Conservation (phyloP, 2,113 vertebrate genomes). For the Phocoena phocoena region DNA sequence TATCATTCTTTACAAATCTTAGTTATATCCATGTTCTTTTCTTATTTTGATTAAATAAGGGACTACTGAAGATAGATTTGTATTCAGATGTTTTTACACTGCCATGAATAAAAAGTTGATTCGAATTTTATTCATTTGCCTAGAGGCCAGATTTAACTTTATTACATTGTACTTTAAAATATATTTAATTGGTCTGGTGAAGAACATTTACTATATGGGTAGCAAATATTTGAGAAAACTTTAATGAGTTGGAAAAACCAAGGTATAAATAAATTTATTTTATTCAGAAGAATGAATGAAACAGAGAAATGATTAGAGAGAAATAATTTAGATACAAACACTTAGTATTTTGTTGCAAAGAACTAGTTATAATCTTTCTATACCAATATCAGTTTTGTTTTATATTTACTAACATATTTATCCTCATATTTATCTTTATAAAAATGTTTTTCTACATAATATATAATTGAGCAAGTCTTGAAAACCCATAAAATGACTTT, state of each 20-base stretch:
- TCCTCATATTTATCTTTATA: not conserved
- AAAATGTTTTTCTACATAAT: not conserved
- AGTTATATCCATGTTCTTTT: not conserved
- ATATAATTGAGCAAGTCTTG: not conserved
- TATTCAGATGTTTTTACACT: not conserved
- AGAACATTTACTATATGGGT: not conserved
- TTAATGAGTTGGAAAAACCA: not conserved
- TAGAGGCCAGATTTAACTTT: not conserved
- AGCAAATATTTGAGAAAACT: not conserved
- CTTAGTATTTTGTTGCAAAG: not conserved
- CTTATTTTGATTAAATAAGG: not conserved
- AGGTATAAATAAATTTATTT: not conserved
- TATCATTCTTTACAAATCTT: not conserved
- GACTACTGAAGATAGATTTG: not conserved
- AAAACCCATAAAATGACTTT: not conserved
- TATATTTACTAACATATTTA: not conserved
- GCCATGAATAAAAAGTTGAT: not conserved
- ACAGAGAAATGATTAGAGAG: not conserved
- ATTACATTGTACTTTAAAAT: not conserved
- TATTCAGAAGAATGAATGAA: not conserved
- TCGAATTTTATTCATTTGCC: not conserved
- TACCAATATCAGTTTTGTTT: not conserved
- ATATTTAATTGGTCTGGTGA: not conserved
- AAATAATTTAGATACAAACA: not conserved
- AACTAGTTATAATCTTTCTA: not conserved